phyloP scores from a whole-genome alignment of 1,140 invertebrate species.

The Formica selysi region DNA sequence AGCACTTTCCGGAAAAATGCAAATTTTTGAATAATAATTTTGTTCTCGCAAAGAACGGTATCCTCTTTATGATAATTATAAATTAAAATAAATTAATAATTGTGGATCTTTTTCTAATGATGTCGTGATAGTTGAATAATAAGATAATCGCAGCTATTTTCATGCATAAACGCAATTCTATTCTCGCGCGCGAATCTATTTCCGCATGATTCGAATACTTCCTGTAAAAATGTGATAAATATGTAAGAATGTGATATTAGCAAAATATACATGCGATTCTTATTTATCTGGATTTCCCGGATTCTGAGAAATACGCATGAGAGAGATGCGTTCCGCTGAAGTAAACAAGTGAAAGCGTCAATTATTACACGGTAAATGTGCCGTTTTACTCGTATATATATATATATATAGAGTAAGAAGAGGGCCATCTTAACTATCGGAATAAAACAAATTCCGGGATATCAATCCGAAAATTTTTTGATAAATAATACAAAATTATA shows the following conservation, averaged over 20 bases:
- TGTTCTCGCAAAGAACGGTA: neutral
- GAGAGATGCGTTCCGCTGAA: constrained; percentile 29
- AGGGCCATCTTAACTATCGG: neutral
- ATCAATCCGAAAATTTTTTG: neutral
- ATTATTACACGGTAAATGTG: constrained; percentile 11
- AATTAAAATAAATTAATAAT: constrained; percentile 11
- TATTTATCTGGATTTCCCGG: neutral
- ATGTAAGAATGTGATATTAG: neutral
- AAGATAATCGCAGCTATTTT: neutral
- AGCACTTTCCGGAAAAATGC: neutral
- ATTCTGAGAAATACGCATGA: neutral
- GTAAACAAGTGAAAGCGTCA: constrained; percentile 37
- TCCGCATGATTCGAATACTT: neutral
- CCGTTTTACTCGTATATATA: neutral
- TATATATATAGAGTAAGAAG: neutral
- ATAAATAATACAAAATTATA: neutral
- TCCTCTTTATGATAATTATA: neutral
- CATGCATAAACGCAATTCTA: neutral
- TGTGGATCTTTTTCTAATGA: neutral
- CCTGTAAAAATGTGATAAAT: neutral
- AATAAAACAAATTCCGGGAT: neutral
- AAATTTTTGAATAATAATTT: neutral
- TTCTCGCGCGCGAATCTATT: neutral
- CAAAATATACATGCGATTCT: neutral
- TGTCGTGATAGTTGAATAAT: neutral